Conservation (phyloP, 2,888 invertebrate genomes). For the Mimachlamys varia region DNA sequence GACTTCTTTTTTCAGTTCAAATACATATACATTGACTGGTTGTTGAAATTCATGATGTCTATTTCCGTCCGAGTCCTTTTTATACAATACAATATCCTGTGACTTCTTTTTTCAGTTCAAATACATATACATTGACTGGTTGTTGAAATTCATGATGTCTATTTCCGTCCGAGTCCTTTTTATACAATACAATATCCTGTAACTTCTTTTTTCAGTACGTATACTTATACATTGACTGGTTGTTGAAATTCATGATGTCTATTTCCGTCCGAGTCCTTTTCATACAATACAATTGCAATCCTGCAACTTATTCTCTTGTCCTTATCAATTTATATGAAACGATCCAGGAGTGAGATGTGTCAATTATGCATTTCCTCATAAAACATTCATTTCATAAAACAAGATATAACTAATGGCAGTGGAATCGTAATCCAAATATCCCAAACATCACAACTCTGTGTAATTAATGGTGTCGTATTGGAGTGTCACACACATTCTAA, state of each 20-base stretch:
- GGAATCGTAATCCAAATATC: background rate
- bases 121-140: constrained; percentile 57
- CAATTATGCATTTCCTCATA: background rate
- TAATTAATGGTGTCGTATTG: background rate
- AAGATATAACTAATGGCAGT: background rate
- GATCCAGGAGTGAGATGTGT: background rate
- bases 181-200: background rate
- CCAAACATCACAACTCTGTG: background rate
- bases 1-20: too few species aligned
- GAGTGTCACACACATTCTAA: background rate
- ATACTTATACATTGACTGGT: too few species aligned
- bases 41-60: constrained; percentile 28
- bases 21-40: constrained; percentile 57
- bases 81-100: background rate
- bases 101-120: too few species aligned
- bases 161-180: background rate
- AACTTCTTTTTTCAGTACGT: too few species aligned
- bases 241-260: too few species aligned
- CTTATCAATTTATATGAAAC: background rate
- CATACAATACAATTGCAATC: too few species aligned
- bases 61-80: background rate
- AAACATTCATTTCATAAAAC: background rate
- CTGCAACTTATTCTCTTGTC: background rate
- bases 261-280: too few species aligned
- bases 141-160: constrained; percentile 28